Percentiles rank a stretch among this genome's conserved stretches.
Evolutionary conservation across 1,140 invertebrate species (phyloP).

Genomic region (Calephelis nemesis): DNA sequence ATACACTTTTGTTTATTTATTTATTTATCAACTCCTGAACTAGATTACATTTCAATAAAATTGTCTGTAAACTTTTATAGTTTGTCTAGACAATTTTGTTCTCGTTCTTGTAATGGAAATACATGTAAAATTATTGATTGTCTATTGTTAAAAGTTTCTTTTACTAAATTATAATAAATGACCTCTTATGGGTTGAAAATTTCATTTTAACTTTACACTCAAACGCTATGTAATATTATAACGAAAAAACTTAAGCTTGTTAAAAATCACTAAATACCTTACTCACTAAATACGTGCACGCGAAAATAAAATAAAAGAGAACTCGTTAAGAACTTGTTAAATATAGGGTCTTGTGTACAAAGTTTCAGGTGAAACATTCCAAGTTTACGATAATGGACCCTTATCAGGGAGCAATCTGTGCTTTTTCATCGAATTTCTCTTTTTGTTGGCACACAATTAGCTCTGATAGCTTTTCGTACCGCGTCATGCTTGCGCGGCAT

Average conservation of each 20-base stretch:
- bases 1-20: too few relatives aligned
- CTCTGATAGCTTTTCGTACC: conserved; percentile 62
- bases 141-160: too few relatives aligned
- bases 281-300: conserved; percentile 50
- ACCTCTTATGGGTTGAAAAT: too few relatives aligned
- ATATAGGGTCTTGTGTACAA: conserved; percentile 54
- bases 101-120: too few relatives aligned
- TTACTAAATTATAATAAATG: too few relatives aligned
- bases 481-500: conserved; percentile 53
- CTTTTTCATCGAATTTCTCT: conserved; percentile 60
- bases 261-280: conserved; percentile 17
- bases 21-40: too few relatives aligned
- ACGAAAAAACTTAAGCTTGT: conserved; percentile 5
- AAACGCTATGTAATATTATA: not conserved
- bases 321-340: conserved; percentile 67
- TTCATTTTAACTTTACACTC: too few relatives aligned
- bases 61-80: too few relatives aligned
- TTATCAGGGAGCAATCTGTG: conserved; percentile 57
- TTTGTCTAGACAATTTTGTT: too few relatives aligned
- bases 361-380: conserved; percentile 55
- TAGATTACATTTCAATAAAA: too few relatives aligned
- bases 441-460: conserved; percentile 70
- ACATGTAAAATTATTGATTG: too few relatives aligned
- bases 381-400: conserved; percentile 62
- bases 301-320: conserved; percentile 62